These are phyloP conservation scores for Origma solitaria DNA, from an alignment of 2,113 vertebrate species.

Conservation along the genomic window DNA sequence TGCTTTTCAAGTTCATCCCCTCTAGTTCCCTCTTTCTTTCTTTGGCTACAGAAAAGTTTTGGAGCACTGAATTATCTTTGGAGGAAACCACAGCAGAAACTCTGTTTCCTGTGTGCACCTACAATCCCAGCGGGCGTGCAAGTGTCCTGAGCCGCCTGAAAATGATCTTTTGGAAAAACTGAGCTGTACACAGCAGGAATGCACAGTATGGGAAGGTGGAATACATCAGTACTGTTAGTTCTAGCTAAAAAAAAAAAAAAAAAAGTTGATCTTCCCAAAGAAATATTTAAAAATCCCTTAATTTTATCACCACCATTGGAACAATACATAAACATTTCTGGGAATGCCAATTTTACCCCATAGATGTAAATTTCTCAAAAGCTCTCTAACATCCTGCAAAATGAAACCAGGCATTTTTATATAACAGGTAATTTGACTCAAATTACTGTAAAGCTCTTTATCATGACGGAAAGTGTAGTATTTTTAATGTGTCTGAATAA, in stretches of 20 bases:
- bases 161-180: background rate
- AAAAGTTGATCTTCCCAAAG: accelerated
- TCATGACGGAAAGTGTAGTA: background rate
- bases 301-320: background rate
- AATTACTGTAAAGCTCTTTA: background rate
- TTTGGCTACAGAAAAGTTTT: background rate
- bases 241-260: background rate
- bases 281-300: background rate
- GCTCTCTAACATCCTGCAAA: background rate
- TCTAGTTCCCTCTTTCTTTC: background rate
- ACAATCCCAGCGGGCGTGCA: background rate
- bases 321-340: background rate
- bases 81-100: background rate
- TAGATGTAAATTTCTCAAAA: background rate
- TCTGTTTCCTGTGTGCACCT: background rate
- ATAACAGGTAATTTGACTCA: background rate
- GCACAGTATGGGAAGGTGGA: background rate
- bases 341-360: background rate
- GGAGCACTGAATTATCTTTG: background rate
- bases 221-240: background rate
- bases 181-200: background rate
- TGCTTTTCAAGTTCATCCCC: background rate
- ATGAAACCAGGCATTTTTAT: background rate
- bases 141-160: background rate
- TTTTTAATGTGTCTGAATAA: background rate